A percentile compares a stretch with the other conserved stretches of the same genome.
These are phyloP conservation scores for Erebia epiphron DNA, from an alignment of 2,888 invertebrate species.

Conservation along the genomic window DNA sequence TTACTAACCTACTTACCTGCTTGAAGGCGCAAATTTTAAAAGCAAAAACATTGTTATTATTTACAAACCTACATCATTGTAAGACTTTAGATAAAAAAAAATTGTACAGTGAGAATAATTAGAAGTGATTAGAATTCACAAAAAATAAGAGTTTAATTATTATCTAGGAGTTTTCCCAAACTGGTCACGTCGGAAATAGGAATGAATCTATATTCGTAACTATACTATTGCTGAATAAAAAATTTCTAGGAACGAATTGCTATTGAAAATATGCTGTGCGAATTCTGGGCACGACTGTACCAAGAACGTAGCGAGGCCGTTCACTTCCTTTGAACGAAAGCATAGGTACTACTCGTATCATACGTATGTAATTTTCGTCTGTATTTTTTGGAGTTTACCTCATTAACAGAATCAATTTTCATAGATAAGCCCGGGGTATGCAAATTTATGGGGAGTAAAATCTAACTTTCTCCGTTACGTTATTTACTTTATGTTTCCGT, in stretches of 20 bases:
- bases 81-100: no score
- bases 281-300: constrained; percentile 66
- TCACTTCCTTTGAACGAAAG: constrained; percentile 56
- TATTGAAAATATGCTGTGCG: constrained; percentile 41
- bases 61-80: no score
- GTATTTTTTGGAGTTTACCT: no score
- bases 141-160: neutral
- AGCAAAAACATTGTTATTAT: neutral
- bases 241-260: constrained; percentile 38
- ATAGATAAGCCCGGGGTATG: no score
- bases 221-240: constrained; percentile 36
- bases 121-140: neutral
- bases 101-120: no score
- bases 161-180: neutral
- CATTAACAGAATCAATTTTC: no score
- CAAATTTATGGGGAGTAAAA: no score
- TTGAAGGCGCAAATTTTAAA: neutral
- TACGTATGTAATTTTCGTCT: neutral
- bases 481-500: no score
- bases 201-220: constrained; percentile 5
- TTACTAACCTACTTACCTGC: neutral
- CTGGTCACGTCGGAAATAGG: neutral
- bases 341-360: constrained; percentile 31
- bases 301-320: constrained; percentile 69
- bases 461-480: no score